Evolutionary conservation across 2,797 vertebrate genomes (phyloP).

Genomic region (Dipus sagitta): DNA sequence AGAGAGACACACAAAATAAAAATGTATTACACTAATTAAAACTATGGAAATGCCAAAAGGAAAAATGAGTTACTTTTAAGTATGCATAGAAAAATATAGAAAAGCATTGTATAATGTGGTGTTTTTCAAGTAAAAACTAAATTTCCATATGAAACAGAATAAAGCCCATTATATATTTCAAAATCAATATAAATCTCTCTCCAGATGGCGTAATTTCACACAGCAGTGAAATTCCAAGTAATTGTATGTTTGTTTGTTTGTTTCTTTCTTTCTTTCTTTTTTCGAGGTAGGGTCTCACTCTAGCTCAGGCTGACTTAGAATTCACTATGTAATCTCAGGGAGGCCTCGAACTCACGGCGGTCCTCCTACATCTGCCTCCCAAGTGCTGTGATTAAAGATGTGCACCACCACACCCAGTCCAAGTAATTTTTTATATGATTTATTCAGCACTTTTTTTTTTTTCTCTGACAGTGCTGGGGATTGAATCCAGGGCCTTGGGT

Average conservation of each 20-base stretch:
- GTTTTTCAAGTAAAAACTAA: slow-evolving; percentile 49
- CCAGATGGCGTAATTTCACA: slow-evolving; percentile 37
- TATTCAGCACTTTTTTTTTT: slow-evolving; percentile 47
- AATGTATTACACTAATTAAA: slow-evolving; percentile 43
- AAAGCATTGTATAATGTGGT: slow-evolving; percentile 19
- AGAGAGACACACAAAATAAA: slow-evolving; percentile 26
- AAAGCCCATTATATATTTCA: slow-evolving; percentile 60
- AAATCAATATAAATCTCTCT: slow-evolving; percentile 51
- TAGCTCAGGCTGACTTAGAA: too few species aligned
- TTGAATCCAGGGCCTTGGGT: neutral
- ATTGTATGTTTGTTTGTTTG: neutral
- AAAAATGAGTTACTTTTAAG: slow-evolving; percentile 59
- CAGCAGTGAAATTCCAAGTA: slow-evolving; percentile 53
- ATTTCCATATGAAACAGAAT: slow-evolving; percentile 65
- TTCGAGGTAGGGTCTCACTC: too few species aligned
- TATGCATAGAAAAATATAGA: neutral
- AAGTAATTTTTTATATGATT: slow-evolving; percentile 58
- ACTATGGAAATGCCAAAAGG: slow-evolving; percentile 43
- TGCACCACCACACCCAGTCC: too few species aligned
- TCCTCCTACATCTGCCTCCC: too few species aligned
- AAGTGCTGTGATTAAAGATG: too few species aligned
- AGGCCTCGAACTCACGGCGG: too few species aligned
- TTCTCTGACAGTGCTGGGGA: neutral
- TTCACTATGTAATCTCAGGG: too few species aligned
- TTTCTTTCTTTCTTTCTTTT: too few species aligned